These are phyloP conservation scores for Nasonia giraulti DNA, from an alignment of 1,140 invertebrate species.

Conservation along the genomic window DNA sequence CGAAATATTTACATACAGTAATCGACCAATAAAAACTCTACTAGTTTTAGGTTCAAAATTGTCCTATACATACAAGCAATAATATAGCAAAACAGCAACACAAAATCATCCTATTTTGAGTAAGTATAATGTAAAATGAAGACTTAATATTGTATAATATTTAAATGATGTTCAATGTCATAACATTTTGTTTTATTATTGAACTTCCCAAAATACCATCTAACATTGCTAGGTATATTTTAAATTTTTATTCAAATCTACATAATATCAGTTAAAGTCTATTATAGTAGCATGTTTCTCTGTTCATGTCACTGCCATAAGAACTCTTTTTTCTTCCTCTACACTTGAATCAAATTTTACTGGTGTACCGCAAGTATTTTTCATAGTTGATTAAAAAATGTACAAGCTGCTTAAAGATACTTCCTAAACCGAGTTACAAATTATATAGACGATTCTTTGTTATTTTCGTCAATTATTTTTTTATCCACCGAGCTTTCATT, in stretches of 20 bases:
- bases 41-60: background rate
- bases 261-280: background rate
- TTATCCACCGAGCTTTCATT: conserved; percentile 22
- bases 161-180: background rate
- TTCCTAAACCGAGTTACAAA: conserved; percentile 36
- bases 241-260: background rate
- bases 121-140: background rate
- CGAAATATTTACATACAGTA: too few species aligned
- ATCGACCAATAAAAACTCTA: too few species aligned
- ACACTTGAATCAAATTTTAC: background rate
- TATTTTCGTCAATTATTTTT: conserved; percentile 34
- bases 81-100: background rate
- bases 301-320: background rate
- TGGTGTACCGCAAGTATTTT: background rate
- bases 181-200: background rate
- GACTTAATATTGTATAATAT: background rate
- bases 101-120: background rate
- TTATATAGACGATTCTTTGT: conserved; percentile 34
- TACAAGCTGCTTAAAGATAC: conserved; percentile 44
- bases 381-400: conserved; percentile 40
- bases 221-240: background rate
- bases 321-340: conserved; percentile 18
- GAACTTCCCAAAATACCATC: background rate
- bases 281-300: background rate
- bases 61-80: background rate